These are phyloP conservation scores for Drosophila meridionalis DNA, from an alignment of 2,888 invertebrate species.

Conservation along the genomic window DNA sequence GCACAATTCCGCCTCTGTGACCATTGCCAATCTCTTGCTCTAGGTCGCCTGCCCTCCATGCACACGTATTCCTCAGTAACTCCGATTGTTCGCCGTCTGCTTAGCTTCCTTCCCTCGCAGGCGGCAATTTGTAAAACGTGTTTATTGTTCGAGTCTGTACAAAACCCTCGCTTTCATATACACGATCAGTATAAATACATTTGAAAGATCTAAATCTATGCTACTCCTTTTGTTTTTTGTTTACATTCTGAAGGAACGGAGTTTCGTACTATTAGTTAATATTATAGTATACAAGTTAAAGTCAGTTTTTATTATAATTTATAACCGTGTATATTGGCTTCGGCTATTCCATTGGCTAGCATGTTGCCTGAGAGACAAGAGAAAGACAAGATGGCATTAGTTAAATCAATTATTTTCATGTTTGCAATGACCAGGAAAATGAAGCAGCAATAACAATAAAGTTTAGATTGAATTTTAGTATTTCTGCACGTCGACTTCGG, in stretches of 20 bases:
- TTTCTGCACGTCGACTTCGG: slow-evolving; percentile 30
- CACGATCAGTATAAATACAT: neutral
- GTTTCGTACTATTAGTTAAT: neutral
- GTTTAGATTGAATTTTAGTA: slow-evolving; percentile 74
- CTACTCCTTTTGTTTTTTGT: neutral
- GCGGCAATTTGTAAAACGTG: slow-evolving; percentile 47
- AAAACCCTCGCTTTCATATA: neutral
- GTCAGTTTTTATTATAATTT: neutral
- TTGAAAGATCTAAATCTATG: neutral
- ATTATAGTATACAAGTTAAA: too few relatives aligned
- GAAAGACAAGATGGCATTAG: slow-evolving; percentile 43
- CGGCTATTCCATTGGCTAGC: slow-evolving; percentile 3
- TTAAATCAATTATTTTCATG: slow-evolving; percentile 74
- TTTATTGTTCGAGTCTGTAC: slow-evolving; percentile 37
- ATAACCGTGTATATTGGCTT: neutral
- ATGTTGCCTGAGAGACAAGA: slow-evolving; percentile 38
- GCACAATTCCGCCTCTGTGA: slow-evolving; percentile 19
- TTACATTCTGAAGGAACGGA: neutral
- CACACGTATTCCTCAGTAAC: slow-evolving; percentile 38
- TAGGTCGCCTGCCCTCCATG: slow-evolving; percentile 36
- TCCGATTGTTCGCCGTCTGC: slow-evolving; percentile 49
- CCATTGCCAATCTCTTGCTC: slow-evolving; percentile 14
- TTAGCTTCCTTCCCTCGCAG: slow-evolving; percentile 34
- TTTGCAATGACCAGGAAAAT: slow-evolving; percentile 57
- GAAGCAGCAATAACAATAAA: slow-evolving; percentile 65